Evolutionary conservation across 2,113 vertebrate genomes (phyloP).

Genomic region (Grammomys dolichurus): DNA sequence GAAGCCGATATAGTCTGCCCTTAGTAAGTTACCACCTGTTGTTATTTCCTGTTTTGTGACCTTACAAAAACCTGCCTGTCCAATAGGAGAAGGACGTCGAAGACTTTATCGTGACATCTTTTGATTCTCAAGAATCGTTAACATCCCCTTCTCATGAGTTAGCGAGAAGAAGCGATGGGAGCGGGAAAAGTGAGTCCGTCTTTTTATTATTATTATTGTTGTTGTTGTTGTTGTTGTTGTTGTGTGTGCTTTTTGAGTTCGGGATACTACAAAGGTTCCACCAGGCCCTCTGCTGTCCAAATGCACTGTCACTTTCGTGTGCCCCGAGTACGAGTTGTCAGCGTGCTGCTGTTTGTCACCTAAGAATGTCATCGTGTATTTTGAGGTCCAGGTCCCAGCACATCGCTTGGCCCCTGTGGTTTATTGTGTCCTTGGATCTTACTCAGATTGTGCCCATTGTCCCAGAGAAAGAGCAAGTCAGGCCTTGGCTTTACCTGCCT

Average conservation of each 20-base stretch:
- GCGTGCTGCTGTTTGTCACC: background rate
- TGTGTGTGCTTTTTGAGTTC: background rate
- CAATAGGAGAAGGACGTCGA: constrained; percentile 89
- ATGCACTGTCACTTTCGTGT: background rate
- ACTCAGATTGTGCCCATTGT: background rate
- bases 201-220: too few relatives aligned
- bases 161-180: constrained; percentile 87
- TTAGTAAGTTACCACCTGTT: background rate
- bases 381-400: too few relatives aligned
- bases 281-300: fast-evolving
- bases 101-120: constrained; percentile 86
- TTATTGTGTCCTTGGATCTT: fast-evolving
- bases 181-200: constrained; percentile 90
- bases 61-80: constrained; percentile 8
- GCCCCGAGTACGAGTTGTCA: background rate
- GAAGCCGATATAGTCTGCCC: background rate
- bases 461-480: background rate
- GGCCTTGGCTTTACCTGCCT: background rate
- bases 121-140: constrained; percentile 87
- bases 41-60: background rate
- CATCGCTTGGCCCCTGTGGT: background rate
- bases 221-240: background rate
- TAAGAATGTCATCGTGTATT: background rate
- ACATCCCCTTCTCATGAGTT: constrained; percentile 85
- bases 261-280: background rate